A percentile compares a stretch with the other conserved stretches of the same genome.
phyloP scores from a whole-genome alignment of 2,797 vertebrate species.

The Notolabrus celidotus region DNA sequence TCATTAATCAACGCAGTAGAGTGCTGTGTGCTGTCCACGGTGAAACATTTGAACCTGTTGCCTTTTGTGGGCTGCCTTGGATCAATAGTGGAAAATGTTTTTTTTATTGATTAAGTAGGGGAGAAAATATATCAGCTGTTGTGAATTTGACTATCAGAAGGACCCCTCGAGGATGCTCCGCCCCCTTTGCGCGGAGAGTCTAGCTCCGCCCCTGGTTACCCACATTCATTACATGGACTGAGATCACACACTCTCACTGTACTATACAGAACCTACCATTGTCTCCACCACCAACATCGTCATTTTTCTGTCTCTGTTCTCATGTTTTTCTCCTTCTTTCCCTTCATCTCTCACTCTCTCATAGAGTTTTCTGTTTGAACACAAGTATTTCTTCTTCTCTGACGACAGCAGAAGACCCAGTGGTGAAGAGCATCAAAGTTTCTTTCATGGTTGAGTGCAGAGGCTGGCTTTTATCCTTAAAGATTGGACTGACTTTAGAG shows the following conservation, averaged over 20 bases:
- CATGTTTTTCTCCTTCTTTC: neutral
- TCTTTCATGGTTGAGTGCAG: conserved; percentile 41
- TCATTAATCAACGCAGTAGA: too few species aligned
- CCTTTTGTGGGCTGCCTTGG: too few species aligned
- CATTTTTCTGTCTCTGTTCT: neutral
- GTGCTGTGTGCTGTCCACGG: too few species aligned
- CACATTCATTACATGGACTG: conserved; percentile 10
- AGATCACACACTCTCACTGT: neutral
- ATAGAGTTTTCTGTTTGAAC: conserved; percentile 64
- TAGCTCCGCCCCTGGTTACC: too few species aligned
- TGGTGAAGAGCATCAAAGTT: conserved; percentile 50
- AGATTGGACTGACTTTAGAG: conserved; percentile 20
- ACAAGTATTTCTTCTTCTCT: conserved; percentile 21
- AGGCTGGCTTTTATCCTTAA: conserved; percentile 18
- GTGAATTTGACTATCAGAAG: too few species aligned
- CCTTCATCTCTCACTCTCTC: conserved; percentile 41
- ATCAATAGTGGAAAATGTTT: too few species aligned
- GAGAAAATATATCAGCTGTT: too few species aligned
- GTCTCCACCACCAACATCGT: neutral
- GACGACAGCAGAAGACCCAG: conserved; percentile 32
- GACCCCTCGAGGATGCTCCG: too few species aligned
- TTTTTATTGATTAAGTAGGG: too few species aligned
- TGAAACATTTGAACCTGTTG: too few species aligned
- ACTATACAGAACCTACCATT: neutral
- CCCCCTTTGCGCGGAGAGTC: too few species aligned